phyloP scores from a whole-genome alignment of 2,113 vertebrate genomes.

The Antennarius striatus region DNA sequence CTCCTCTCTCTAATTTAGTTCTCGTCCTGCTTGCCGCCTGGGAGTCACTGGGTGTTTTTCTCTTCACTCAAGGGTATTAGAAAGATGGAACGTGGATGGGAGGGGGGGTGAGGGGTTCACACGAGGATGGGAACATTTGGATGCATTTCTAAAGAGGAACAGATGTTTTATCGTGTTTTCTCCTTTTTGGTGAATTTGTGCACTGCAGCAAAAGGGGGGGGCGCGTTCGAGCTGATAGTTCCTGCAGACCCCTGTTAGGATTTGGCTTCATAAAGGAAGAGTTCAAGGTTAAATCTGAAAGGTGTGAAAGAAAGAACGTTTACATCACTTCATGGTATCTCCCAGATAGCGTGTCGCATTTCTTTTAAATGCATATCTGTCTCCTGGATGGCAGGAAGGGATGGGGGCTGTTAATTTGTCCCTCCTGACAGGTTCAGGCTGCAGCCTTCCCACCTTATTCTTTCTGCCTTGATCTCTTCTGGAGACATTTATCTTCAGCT shows the following conservation, averaged over 20 bases:
- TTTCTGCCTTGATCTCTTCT: conserved; percentile 13
- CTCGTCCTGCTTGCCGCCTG: conserved; percentile 40
- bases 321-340: neutral
- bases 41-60: conserved; percentile 46
- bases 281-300: conserved; percentile 30
- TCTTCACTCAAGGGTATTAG: conserved; percentile 64
- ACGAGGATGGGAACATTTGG: conserved; percentile 30
- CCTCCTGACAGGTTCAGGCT: conserved; percentile 28
- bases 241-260: neutral
- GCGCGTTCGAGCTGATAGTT: neutral
- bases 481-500: conserved; percentile 27
- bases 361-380: conserved; percentile 16
- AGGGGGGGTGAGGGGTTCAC: conserved; percentile 19
- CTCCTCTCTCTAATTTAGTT: conserved; percentile 52
- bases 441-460: neutral
- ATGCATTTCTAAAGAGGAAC: conserved; percentile 18
- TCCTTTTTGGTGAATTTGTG: neutral
- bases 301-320: neutral
- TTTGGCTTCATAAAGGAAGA: neutral
- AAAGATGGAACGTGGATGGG: conserved; percentile 39
- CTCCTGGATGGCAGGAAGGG: neutral
- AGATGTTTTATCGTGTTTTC: neutral
- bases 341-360: conserved; percentile 5
- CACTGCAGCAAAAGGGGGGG: neutral
- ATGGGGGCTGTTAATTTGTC: conserved; percentile 23